Evolutionary conservation across 2,888 invertebrate species (phyloP).

Genomic region (Automeris io): DNA sequence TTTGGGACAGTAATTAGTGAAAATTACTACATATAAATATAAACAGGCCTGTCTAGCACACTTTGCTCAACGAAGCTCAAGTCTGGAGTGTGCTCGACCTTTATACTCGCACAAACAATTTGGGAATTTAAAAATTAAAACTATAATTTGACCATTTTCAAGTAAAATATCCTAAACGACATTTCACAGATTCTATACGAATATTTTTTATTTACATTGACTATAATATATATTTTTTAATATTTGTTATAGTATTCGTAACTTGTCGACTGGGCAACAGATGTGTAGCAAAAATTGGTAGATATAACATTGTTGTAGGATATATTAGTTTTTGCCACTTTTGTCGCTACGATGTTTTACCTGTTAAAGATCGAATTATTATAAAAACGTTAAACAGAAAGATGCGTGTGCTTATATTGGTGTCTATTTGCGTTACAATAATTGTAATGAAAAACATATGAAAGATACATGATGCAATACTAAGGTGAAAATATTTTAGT

Average conservation of each 20-base stretch:
- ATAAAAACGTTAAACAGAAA: conserved; percentile 29
- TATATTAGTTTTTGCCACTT: too few species aligned
- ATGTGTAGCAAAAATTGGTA: not conserved
- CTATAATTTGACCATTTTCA: too few species aligned
- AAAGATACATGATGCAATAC: not conserved
- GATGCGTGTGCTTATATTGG: conserved; percentile 48
- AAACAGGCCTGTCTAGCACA: conserved; percentile 21
- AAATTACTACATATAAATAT: too few species aligned
- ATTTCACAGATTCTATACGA: too few species aligned
- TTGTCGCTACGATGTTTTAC: too few species aligned
- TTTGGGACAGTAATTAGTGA: too few species aligned
- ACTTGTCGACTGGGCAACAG: too few species aligned
- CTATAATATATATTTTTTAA: too few species aligned
- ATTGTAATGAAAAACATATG: conserved; percentile 12
- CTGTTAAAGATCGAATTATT: conserved; percentile 20
- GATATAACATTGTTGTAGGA: conserved; percentile 14
- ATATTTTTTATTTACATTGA: too few species aligned
- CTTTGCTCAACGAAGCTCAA: conserved; percentile 69
- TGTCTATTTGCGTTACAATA: conserved; percentile 31
- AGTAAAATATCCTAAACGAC: too few species aligned
- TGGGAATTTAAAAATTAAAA: conserved; percentile 8
- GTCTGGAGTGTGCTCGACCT: conserved; percentile 36
- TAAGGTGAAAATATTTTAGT: conserved; percentile 14
- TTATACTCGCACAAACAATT: conserved; percentile 55
- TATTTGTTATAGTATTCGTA: too few species aligned